phyloP scores from a whole-genome alignment of 2,888 invertebrate species.

The Abrostola triplasia region DNA sequence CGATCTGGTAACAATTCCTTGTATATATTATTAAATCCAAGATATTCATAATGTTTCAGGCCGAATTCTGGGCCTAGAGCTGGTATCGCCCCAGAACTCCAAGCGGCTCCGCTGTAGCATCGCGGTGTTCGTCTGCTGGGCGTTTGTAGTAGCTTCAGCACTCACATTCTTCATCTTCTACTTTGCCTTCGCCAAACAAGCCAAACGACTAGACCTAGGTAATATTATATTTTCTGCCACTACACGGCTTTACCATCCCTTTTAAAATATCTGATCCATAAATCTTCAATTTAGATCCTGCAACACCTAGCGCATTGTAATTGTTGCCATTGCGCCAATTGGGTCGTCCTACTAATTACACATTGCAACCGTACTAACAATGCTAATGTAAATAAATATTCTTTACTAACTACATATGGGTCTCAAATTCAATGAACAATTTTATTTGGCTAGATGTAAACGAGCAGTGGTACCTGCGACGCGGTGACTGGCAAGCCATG shows the following conservation, averaged over 20 bases:
- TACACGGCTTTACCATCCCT: background rate
- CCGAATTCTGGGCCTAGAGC: conserved; percentile 79
- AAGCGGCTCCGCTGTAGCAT: conserved; percentile 79
- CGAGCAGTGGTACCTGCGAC: conserved; percentile 79
- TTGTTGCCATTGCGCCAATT: too few species aligned
- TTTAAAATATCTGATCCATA: background rate
- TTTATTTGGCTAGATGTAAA: conserved; percentile 74
- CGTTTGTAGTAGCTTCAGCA: conserved; percentile 72
- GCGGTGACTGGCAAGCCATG: conserved; percentile 80
- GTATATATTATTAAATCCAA: conserved; percentile 7
- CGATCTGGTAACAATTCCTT: background rate
- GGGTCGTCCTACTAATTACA: background rate
- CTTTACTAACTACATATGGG: background rate
- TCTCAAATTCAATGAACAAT: conserved; percentile 19
- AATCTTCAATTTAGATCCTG: background rate
- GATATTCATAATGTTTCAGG: conserved; percentile 72
- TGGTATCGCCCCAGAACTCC: conserved; percentile 72
- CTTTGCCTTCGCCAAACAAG: conserved; percentile 61
- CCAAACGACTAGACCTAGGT: conserved; percentile 76
- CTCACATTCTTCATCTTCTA: conserved; percentile 73
- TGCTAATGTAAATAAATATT: conserved; percentile 1
- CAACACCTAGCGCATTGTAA: background rate
- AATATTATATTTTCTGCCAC: conserved; percentile 48
- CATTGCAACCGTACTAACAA: background rate
- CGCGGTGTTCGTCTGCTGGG: conserved; percentile 83